Evolutionary conservation across 2,888 invertebrate genomes (phyloP).

Genomic region (Teinopalpus imperialis): DNA sequence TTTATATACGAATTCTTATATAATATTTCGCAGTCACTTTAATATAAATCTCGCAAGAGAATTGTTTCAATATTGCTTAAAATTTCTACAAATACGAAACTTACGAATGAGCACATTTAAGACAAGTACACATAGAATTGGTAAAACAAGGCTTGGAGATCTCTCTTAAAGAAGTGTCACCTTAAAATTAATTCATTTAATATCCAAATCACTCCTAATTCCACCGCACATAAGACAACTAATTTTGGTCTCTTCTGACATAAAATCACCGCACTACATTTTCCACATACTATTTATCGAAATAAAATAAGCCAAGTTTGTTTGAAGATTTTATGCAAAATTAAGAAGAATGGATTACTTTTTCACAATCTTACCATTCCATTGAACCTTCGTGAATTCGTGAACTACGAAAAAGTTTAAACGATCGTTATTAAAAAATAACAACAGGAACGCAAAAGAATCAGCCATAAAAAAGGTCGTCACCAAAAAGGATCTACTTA

Average conservation of each 20-base stretch:
- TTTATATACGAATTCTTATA: constrained; percentile 12
- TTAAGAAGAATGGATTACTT: no score
- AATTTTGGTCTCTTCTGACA: constrained; percentile 10
- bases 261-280: neutral
- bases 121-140: constrained; percentile 42
- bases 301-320: no score
- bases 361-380: no score
- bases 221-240: neutral
- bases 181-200: constrained; percentile 26
- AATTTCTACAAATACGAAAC: constrained; percentile 51
- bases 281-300: constrained; percentile 21
- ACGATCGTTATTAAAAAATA: no score
- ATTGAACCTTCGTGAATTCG: no score
- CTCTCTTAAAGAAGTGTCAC: constrained; percentile 35
- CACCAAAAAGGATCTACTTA: no score
- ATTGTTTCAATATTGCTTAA: constrained; percentile 64
- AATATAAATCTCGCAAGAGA: constrained; percentile 30
- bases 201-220: constrained; percentile 29
- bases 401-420: no score
- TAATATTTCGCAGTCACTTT: constrained; percentile 11
- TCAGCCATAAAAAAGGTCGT: no score
- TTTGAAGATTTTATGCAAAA: no score
- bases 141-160: constrained; percentile 47
- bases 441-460: no score
- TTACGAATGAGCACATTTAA: constrained; percentile 37